phyloP scores from a whole-genome alignment of 2,113 vertebrate species.

The Coreoperca whiteheadi region DNA sequence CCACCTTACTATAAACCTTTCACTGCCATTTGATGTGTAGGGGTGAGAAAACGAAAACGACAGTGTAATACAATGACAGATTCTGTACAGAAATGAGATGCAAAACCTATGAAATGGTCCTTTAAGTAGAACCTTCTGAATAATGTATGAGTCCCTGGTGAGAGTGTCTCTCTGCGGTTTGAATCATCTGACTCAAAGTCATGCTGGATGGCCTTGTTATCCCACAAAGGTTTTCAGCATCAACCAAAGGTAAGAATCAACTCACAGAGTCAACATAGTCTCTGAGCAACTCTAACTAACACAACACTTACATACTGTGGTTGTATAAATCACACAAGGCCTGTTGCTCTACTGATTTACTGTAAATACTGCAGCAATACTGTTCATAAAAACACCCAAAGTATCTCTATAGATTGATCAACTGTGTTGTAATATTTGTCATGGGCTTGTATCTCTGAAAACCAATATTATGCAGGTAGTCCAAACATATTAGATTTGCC shows the following conservation, averaged over 20 bases:
- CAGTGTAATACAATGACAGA: background rate
- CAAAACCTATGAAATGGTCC: conserved; percentile 22
- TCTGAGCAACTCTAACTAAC: background rate
- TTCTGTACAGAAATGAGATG: conserved; percentile 1
- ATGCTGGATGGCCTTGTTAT: conserved; percentile 31
- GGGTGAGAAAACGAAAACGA: background rate
- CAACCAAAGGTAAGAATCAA: conserved; percentile 12
- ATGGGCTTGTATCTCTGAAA: background rate
- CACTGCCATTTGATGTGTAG: background rate
- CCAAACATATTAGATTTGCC: background rate
- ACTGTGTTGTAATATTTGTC: background rate
- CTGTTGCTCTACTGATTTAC: background rate
- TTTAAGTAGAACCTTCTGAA: conserved; percentile 46
- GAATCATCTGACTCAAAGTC: conserved; percentile 56
- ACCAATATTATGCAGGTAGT: background rate
- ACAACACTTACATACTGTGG: background rate
- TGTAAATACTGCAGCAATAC: background rate
- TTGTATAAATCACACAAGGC: background rate
- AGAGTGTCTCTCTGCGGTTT: conserved; percentile 39
- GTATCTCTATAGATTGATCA: background rate
- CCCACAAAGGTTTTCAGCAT: conserved; percentile 22
- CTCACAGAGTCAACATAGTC: background rate
- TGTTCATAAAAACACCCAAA: background rate
- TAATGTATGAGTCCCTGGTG: conserved; percentile 40
- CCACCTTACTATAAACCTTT: background rate